These are phyloP conservation scores for Oreonectes daqikongensis DNA, from an alignment of 2,797 vertebrate genomes.

Conservation along the genomic window DNA sequence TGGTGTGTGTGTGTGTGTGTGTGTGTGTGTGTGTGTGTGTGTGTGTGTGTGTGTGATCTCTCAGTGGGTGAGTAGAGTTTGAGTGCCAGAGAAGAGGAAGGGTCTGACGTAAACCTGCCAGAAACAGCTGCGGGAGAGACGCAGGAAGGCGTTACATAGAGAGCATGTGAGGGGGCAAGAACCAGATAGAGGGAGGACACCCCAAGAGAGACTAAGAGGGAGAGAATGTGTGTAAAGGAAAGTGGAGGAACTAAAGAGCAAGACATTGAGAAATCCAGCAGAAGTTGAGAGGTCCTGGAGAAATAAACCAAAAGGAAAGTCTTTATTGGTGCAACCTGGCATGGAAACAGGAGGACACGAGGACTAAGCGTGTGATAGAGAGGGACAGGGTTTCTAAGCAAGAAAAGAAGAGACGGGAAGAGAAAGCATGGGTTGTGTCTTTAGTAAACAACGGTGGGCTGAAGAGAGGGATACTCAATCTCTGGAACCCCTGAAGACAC, in stretches of 20 bases:
- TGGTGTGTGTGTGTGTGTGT: slow-evolving; percentile 33
- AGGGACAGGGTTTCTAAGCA: slow-evolving; percentile 43
- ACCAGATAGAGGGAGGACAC: slow-evolving; percentile 61
- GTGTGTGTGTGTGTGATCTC: slow-evolving; percentile 47
- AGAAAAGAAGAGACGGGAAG: neutral
- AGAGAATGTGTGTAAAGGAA: slow-evolving; percentile 29
- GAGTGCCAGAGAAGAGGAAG: slow-evolving; percentile 73
- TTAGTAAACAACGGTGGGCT: slow-evolving; percentile 62
- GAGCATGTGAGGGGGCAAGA: slow-evolving; percentile 54
- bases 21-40: too few relatives aligned
- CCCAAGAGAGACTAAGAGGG: slow-evolving; percentile 58
- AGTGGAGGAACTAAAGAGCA: slow-evolving; percentile 49
- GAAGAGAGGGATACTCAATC: slow-evolving; percentile 52
- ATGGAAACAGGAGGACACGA: slow-evolving; percentile 51
- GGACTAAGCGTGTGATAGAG: slow-evolving; percentile 58
- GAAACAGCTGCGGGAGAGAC: slow-evolving; percentile 77
- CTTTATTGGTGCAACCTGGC: slow-evolving; percentile 49
- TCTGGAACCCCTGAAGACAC: slow-evolving; percentile 60
- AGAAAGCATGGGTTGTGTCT: slow-evolving; percentile 75
- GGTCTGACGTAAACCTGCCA: slow-evolving; percentile 74
- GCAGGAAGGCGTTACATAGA: slow-evolving; percentile 60
- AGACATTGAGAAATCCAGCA: slow-evolving; percentile 50
- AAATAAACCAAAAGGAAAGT: slow-evolving; percentile 8
- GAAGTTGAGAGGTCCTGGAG: slow-evolving; percentile 55
- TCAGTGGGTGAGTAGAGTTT: slow-evolving; percentile 62